Evolutionary conservation across 2,797 vertebrate genomes (phyloP), one percentile per base, ranked within the genome.

Genomic region (Helostoma temminkii): DNA sequence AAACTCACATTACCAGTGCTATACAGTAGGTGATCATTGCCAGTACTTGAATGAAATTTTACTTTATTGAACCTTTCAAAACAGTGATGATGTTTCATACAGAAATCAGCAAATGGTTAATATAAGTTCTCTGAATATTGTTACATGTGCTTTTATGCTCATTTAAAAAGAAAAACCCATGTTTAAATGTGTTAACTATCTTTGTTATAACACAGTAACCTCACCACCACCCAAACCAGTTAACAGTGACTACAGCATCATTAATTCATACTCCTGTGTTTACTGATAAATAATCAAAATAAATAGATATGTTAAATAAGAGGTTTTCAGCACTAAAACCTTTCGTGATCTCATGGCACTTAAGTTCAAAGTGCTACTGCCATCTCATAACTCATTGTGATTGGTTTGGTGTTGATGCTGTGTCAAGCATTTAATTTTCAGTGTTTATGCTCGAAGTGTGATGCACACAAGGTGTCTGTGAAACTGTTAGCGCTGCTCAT

Each of bases 1-100:
- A 55, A 82, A 75, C 52, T 82, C 67, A 67, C 76, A 81, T 81
- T 60, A 81, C 70, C 78, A 78, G 89, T 91, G 89, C 86, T 91
- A 89, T 88, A 74, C 47, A 74, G 54, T 78, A 73, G 37, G 70
- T 90, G 66, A 87, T 73, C 68, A 65, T 79, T 81, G 64, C 69
- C 76, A 65, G 59, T 71, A 69, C 69, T 68, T 74, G 10, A 54
- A 68, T 78, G 32, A 41, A 12, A 45, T 71, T 81, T 67, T 61
- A 69, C 65, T 76, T 61, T 79, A 52, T 78, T 68, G 66, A 57
- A 71, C 66, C 48, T 78, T 85, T 77, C 39, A 72, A 77, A 63
- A 24, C 71, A 67, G 58, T 72, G 78, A 47, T 43, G 15, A 71
- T 71, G 70, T 85, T 62, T 82, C 73, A 67, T 74, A 63, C 47